These are phyloP conservation scores for Endotricha flammealis DNA, from an alignment of 2,888 invertebrate species.

Conservation along the genomic window DNA sequence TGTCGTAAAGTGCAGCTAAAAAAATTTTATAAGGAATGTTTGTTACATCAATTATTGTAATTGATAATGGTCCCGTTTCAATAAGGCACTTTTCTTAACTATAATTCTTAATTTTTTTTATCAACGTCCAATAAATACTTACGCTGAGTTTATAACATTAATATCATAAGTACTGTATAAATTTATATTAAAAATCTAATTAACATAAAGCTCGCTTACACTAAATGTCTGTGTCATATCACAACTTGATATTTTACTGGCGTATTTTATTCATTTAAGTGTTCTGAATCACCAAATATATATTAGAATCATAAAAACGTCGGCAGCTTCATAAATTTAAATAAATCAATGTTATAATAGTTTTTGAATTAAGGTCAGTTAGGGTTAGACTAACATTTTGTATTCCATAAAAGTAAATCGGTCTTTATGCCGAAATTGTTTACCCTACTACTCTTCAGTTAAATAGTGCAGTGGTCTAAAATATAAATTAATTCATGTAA, in stretches of 20 bases:
- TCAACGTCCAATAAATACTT: conserved; percentile 19
- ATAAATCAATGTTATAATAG: too few relatives aligned
- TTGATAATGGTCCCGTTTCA: conserved; percentile 60
- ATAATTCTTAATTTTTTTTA: conserved; percentile 14
- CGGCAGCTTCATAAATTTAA: too few relatives aligned
- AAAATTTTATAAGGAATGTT: conserved; percentile 66
- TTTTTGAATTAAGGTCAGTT: too few relatives aligned
- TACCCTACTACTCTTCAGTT: too few relatives aligned
- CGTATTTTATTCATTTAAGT: conserved; percentile 2
- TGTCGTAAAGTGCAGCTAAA: conserved; percentile 47
- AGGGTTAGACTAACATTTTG: too few relatives aligned
- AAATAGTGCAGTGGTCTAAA: too few relatives aligned
- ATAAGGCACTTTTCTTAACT: conserved; percentile 53
- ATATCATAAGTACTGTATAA: conserved; percentile 51
- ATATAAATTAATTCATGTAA: too few relatives aligned
- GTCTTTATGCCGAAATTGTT: too few relatives aligned
- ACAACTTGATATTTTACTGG: background rate
- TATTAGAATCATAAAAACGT: too few relatives aligned
- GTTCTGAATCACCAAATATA: too few relatives aligned
- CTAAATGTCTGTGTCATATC: conserved; percentile 2
- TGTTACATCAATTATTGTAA: conserved; percentile 57
- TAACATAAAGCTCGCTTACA: conserved; percentile 19
- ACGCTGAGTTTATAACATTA: conserved; percentile 38
- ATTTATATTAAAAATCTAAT: conserved; percentile 25
- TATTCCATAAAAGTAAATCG: too few relatives aligned